phyloP scores from a whole-genome alignment of 2,113 vertebrate genomes.

The Corythaixoides concolor region DNA sequence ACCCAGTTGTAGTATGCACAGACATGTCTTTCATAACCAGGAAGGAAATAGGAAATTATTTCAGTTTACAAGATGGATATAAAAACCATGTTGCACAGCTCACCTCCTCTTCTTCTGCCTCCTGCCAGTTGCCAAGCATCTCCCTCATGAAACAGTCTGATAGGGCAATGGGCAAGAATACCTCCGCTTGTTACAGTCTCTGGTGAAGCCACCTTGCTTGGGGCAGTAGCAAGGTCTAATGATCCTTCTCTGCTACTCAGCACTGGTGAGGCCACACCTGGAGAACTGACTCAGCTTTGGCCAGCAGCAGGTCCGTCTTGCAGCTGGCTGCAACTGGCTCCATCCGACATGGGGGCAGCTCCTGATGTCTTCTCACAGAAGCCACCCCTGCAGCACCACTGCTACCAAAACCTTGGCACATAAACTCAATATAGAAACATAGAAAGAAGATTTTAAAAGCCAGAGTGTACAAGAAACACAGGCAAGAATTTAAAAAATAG shows the following conservation, averaged over 20 bases:
- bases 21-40: not conserved
- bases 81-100: not conserved
- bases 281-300: not conserved
- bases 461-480: not conserved
- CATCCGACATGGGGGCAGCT: fast-evolving
- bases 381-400: not conserved
- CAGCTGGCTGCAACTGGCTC: not conserved
- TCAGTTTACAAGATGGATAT: not conserved
- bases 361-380: not conserved
- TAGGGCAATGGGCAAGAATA: not conserved
- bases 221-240: not conserved
- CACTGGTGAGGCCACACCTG: not conserved
- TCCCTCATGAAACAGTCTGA: not conserved
- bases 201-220: not conserved
- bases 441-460: not conserved
- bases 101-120: not conserved
- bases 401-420: not conserved
- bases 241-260: not conserved
- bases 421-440: not conserved
- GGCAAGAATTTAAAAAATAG: not conserved
- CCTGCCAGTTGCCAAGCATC: not conserved
- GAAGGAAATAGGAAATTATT: not conserved
- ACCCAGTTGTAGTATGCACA: fast-evolving
- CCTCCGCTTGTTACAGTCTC: not conserved
- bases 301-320: not conserved